Evolutionary conservation across 2,113 vertebrate species (phyloP), one percentile per base, ranked within the genome.

Genomic region (Ptyas mucosa): DNA sequence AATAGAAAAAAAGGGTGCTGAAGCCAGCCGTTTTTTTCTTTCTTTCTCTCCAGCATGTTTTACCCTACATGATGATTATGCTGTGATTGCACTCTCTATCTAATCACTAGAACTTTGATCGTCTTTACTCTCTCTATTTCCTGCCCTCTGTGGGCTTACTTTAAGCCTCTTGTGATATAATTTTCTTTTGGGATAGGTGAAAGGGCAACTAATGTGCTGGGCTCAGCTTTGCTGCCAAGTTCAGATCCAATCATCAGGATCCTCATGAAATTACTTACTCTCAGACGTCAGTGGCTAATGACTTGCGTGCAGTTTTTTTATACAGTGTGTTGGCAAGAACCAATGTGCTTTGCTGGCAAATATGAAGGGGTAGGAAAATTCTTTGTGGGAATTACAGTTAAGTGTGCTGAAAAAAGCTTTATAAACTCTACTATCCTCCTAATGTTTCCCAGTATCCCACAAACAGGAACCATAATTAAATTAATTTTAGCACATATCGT

Each of bases 21-120:
- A 43, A 10, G 85, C 69, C 39, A 91, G 51, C 90, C 24, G 8
- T 51, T n/a, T 29, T 49, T 49, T 43, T 54, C 69, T 39, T 20
- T 14, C 49, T 69, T 26, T 57, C 29, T 29, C 29, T 14, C 52
- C 89, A 49, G 39, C n/a, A 3, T 34, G 29, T 46, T 24, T 23
- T 29, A 51, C 69, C 53, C 8, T 34, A 26, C 11, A 0, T 61
- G 20, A 14, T 9, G 11, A 51, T 90, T 58, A 6, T 90, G 89
- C 92, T 69, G 55, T 11, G 49, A 20, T 90, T 93, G 81, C 81
- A 87, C 21, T 52, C 26, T 87, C 23, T 23, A 39, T 90, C 75
- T 93, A 86, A 93, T 90, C 54, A n/a, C 20, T 43, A 43, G 92
- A 86, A 93, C 92, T 90, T 90, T 90, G 89, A 93, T 57, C 88